phyloP scores from a whole-genome alignment of 1,140 invertebrate genomes.

The Bombus superbus region DNA sequence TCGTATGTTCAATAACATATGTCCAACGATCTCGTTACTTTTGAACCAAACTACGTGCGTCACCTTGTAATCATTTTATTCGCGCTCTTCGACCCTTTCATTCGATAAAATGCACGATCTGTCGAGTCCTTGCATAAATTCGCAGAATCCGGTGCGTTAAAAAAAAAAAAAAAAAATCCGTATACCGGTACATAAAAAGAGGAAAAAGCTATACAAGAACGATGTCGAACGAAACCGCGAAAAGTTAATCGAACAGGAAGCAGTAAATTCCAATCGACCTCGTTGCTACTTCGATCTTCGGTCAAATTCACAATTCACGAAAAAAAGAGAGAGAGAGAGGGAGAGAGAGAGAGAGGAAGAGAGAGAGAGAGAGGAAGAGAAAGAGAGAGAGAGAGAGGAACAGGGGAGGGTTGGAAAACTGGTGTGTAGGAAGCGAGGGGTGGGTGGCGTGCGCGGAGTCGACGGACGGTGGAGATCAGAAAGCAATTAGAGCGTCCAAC shows the following conservation, averaged over 20 bases:
- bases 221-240: constrained; percentile 15
- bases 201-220: not conserved
- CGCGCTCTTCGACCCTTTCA: not conserved
- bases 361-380: not conserved
- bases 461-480: constrained; percentile 34
- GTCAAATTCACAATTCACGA: constrained; percentile 19
- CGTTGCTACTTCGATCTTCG: constrained; percentile 13
- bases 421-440: not conserved
- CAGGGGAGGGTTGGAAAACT: not conserved
- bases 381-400: not conserved
- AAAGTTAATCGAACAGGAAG: constrained; percentile 33
- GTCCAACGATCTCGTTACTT: too few relatives aligned
- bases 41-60: too few relatives aligned
- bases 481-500: constrained; percentile 50
- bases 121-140: not conserved
- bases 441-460: not conserved
- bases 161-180: not conserved
- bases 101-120: not conserved
- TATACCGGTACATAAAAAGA: not conserved
- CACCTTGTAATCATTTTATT: not conserved
- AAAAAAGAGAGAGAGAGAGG: not conserved
- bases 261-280: constrained; percentile 24
- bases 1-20: too few relatives aligned
- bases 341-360: too few relatives aligned
- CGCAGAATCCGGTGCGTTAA: not conserved